Conservation (phyloP, 2,113 vertebrate species). For the Spea multiplicata region DNA sequence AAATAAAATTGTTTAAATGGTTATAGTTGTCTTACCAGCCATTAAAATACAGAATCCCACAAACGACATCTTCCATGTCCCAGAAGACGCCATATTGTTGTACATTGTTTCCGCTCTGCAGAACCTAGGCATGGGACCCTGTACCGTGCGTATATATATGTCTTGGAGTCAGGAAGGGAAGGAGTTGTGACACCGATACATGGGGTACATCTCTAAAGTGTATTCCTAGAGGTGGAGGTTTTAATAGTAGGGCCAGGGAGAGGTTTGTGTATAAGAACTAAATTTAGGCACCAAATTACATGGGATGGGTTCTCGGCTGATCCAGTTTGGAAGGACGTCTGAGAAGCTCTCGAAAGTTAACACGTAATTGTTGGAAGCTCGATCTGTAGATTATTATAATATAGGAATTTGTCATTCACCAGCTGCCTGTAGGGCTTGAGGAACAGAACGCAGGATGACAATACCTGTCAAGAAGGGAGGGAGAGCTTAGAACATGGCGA, state of each 20-base stretch:
- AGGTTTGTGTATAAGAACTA: conserved; percentile 11
- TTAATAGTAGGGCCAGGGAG: conserved; percentile 1
- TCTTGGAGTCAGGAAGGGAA: background rate
- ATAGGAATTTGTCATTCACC: background rate
- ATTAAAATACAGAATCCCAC: conserved; percentile 4
- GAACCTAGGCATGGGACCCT: background rate
- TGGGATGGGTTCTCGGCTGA: conserved; percentile 16
- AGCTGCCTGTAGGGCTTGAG: background rate
- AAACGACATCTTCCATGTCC: background rate
- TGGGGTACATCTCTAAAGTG: background rate
- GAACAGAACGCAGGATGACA: too few species aligned
- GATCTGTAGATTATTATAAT: background rate
- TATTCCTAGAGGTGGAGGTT: background rate
- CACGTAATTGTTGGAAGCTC: background rate
- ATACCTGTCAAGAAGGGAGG: too few species aligned
- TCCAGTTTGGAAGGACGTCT: conserved; percentile 6
- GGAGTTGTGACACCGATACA: background rate
- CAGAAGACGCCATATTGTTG: background rate
- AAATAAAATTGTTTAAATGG: background rate
- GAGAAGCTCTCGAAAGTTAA: conserved; percentile 1
- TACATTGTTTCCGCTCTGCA: background rate
- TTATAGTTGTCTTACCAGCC: conserved; percentile 10
- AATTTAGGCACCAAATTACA: conserved; percentile 7
- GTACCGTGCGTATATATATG: background rate
- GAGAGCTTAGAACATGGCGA: too few species aligned